phyloP scores from a whole-genome alignment of 2,888 invertebrate genomes.

The Rhodophaea formosa region DNA sequence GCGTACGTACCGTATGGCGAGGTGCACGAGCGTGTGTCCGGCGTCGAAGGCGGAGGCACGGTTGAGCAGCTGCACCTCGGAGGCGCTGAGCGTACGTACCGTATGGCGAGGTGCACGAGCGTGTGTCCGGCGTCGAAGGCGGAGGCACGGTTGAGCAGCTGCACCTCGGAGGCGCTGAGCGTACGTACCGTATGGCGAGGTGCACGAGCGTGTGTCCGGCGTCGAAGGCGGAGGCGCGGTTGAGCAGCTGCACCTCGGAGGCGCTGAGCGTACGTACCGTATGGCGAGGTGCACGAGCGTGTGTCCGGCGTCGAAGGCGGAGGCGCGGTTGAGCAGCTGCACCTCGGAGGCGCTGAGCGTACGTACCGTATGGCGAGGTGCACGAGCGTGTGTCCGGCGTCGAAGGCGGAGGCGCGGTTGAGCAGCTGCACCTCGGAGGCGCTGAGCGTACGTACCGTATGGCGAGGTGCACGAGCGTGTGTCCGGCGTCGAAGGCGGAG shows the following conservation, averaged over 20 bases:
- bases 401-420: constrained; percentile 79
- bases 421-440: constrained; percentile 45
- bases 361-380: constrained; percentile 77
- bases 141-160: constrained; percentile 76
- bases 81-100: background rate
- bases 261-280: background rate
- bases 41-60: no score
- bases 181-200: constrained; percentile 77
- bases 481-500: constrained; percentile 50
- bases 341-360: background rate
- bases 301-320: no score
- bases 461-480: constrained; percentile 67
- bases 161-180: constrained; percentile 7
- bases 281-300: constrained; percentile 77
- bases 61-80: constrained; percentile 77
- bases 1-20: no score
- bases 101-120: constrained; percentile 77
- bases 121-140: no score
- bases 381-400: no score
- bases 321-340: constrained; percentile 76
- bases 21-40: no score
- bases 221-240: no score
- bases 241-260: constrained; percentile 77
- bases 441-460: constrained; percentile 27
- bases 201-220: no score